Conservation (phyloP, 2,113 vertebrate species). For the Prunella fulvescens region DNA sequence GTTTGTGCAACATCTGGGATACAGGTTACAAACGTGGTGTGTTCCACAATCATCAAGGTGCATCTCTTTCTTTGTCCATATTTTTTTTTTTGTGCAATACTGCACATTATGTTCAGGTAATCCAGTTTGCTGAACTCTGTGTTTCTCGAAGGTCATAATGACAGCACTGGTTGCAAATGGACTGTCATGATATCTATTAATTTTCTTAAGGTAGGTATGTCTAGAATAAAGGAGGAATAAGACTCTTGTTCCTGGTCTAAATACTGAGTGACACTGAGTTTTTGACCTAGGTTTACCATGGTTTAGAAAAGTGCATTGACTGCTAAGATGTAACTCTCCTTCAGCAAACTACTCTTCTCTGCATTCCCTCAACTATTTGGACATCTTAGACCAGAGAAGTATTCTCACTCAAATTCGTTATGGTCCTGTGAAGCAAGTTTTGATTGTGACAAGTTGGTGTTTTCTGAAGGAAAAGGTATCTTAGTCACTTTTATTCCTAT, state of each 20-base stretch:
- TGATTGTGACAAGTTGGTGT: neutral
- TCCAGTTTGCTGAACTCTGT: neutral
- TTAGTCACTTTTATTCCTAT: neutral
- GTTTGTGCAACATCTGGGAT: neutral
- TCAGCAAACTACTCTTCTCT: neutral
- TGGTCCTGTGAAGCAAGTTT: neutral
- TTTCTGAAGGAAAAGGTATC: neutral
- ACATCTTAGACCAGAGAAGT: neutral
- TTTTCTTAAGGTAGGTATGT: neutral
- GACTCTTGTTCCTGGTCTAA: neutral
- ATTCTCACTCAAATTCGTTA: neutral
- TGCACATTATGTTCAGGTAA: neutral
- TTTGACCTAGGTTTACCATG: neutral
- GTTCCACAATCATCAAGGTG: neutral
- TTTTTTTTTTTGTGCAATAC: too few species aligned
- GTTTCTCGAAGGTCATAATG: neutral
- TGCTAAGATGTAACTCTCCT: neutral
- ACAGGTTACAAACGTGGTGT: neutral
- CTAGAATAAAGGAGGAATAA: neutral
- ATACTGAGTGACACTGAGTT: neutral
- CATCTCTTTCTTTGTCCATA: neutral
- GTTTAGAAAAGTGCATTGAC: neutral
- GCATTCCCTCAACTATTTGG: neutral
- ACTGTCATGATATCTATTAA: neutral
- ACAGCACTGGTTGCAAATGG: neutral